Percentiles rank a stretch among this genome's conserved stretches.
Evolutionary conservation across 1,140 invertebrate genomes (phyloP).

Genomic region (Gonatopus flavifemur): DNA sequence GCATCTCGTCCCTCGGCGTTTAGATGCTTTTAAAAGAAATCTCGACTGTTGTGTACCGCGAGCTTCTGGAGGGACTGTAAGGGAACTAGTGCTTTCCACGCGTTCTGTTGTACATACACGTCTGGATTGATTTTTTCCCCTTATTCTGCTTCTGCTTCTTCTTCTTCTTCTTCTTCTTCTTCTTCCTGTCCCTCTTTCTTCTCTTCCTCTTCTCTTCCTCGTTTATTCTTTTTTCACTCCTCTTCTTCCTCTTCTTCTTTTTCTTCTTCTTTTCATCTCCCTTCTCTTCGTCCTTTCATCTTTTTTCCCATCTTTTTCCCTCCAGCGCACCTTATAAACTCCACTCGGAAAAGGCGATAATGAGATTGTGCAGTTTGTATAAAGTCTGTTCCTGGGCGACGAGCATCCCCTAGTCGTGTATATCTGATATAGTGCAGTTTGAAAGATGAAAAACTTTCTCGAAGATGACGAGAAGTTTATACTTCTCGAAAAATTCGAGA

Average conservation of each 20-base stretch:
- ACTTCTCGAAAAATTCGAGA: too few relatives aligned
- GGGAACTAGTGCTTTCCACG: neutral
- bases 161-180: neutral
- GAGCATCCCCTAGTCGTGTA: too few relatives aligned
- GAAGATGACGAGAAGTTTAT: too few relatives aligned
- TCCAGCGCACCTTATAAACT: too few relatives aligned
- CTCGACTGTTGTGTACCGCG: too few relatives aligned
- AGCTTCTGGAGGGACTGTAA: conserved; percentile 2
- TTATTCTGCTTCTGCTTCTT: neutral
- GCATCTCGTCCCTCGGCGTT: neutral
- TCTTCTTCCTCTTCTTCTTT: neutral
- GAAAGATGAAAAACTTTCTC: too few relatives aligned
- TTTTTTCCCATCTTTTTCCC: too few relatives aligned
- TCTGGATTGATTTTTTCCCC: neutral
- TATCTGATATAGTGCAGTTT: too few relatives aligned
- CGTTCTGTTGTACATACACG: neutral
- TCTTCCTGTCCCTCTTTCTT: neutral
- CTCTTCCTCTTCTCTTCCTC: neutral
- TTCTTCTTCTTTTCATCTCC: neutral
- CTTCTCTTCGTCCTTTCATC: neutral
- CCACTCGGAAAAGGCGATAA: conserved; percentile 4
- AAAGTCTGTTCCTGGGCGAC: neutral
- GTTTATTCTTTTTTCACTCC: too few relatives aligned
- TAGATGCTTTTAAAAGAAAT: conserved; percentile 10
- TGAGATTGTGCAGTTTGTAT: conserved; percentile 2